phyloP scores from a whole-genome alignment of 2,797 vertebrate species.

The Oreochromis mossambicus region DNA sequence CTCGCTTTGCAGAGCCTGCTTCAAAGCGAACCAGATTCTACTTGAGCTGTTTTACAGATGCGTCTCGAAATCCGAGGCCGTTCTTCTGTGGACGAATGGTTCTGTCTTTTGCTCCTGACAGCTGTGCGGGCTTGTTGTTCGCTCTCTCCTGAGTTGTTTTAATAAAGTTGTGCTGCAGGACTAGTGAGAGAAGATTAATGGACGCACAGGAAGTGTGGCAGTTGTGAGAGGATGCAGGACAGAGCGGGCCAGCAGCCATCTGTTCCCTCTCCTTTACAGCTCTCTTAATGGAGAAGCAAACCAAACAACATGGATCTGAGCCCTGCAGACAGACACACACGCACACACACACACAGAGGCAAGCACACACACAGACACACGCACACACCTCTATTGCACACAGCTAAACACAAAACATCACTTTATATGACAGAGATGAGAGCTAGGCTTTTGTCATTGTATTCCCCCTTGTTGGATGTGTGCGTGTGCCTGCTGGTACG shows the following conservation, averaged over 20 bases:
- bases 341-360: constrained; percentile 15
- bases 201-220: constrained; percentile 91
- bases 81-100: constrained; percentile 80
- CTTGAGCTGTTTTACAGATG: constrained; percentile 82
- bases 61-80: constrained; percentile 81
- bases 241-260: constrained; percentile 92
- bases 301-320: constrained; percentile 87
- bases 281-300: constrained; percentile 89
- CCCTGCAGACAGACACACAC: constrained; percentile 65
- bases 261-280: constrained; percentile 92
- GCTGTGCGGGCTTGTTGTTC: constrained; percentile 87
- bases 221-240: constrained; percentile 90
- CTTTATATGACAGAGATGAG: constrained; percentile 72
- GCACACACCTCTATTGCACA: constrained; percentile 41
- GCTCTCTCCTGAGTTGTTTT: constrained; percentile 83
- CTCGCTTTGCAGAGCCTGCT: constrained; percentile 69
- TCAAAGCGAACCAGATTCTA: constrained; percentile 82
- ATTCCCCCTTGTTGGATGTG: constrained; percentile 67
- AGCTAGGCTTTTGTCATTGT: constrained; percentile 71
- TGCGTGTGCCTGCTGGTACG: background rate
- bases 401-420: constrained; percentile 75
- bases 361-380: constrained; percentile 46
- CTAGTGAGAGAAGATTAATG: constrained; percentile 98
- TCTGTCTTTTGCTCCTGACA: constrained; percentile 91
- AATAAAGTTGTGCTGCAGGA: constrained; percentile 96